These are phyloP conservation scores for Eupithecia subfuscata DNA, from an alignment of 2,888 invertebrate species.

Conservation along the genomic window DNA sequence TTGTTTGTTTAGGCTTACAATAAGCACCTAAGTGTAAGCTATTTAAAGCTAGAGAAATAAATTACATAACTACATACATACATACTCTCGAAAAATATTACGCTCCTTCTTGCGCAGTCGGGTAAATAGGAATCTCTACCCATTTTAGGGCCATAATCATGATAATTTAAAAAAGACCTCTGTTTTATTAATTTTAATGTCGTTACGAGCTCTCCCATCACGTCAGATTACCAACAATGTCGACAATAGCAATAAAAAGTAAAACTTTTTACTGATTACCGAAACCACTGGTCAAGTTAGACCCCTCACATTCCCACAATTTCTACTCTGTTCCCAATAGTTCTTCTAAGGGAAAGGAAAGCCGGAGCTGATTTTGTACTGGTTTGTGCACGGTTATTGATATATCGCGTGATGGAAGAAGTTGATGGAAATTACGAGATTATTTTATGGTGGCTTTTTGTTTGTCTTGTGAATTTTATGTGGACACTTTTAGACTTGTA, in stretches of 20 bases:
- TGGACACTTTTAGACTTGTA: background rate
- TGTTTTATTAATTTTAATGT: slow-evolving; percentile 2
- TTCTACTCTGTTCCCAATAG: slow-evolving; percentile 17
- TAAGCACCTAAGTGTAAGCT: too few species aligned
- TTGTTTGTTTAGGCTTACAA: background rate
- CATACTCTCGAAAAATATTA: background rate
- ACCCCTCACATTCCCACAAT: slow-evolving; percentile 35
- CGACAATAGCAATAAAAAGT: slow-evolving; percentile 21
- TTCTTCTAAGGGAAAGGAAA: slow-evolving; percentile 21
- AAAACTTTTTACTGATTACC: slow-evolving; percentile 10
- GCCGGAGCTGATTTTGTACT: slow-evolving; percentile 25
- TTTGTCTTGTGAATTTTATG: slow-evolving; percentile 7
- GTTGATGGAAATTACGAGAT: slow-evolving; percentile 48
- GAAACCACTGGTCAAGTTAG: slow-evolving; percentile 34
- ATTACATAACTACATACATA: background rate
- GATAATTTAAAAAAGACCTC: background rate
- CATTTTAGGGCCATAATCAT: background rate
- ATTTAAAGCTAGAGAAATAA: background rate
- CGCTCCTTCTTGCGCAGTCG: background rate
- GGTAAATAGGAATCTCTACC: background rate
- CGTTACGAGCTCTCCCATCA: slow-evolving; percentile 20
- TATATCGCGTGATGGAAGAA: slow-evolving; percentile 54
- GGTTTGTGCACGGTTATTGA: slow-evolving; percentile 49
- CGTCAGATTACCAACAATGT: slow-evolving; percentile 13
- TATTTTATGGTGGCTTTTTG: slow-evolving; percentile 11